Evolutionary conservation across 2,888 invertebrate species (phyloP).

Genomic region (Liopterus haemorrhoidalis): DNA sequence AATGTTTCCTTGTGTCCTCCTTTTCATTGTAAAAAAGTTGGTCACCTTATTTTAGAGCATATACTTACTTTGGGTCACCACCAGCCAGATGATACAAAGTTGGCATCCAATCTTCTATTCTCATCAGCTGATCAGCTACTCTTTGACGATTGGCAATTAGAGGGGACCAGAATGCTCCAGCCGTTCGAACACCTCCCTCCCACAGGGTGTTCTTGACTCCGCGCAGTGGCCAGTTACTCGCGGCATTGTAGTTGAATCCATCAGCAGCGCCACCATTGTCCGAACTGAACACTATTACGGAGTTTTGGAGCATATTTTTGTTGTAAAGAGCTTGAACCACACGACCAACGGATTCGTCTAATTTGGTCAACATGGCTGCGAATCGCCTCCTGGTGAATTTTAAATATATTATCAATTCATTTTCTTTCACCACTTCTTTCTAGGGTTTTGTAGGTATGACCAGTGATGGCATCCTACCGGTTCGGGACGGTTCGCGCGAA

Average conservation of each 20-base stretch:
- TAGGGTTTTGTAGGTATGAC: too few species aligned
- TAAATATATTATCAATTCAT: too few species aligned
- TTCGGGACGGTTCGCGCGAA: too few species aligned
- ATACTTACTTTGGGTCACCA: slow-evolving; percentile 46
- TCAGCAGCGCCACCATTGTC: slow-evolving; percentile 85
- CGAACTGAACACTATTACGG: slow-evolving; percentile 81
- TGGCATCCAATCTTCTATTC: slow-evolving; percentile 85
- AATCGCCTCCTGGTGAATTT: too few species aligned
- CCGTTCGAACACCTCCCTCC: slow-evolving; percentile 88
- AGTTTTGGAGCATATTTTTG: slow-evolving; percentile 66
- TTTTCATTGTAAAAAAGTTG: too few species aligned
- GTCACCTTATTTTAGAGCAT: too few species aligned
- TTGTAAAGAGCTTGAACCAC: slow-evolving; percentile 65
- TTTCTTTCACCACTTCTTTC: too few species aligned
- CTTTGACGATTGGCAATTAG: slow-evolving; percentile 53
- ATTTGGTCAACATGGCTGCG: slow-evolving; percentile 67
- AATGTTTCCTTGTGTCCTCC: too few species aligned
- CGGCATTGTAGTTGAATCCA: slow-evolving; percentile 81
- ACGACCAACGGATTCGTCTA: slow-evolving; percentile 84
- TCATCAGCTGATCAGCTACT: slow-evolving; percentile 65
- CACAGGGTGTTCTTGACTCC: slow-evolving; percentile 88
- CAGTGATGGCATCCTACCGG: too few species aligned
- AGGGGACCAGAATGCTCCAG: slow-evolving; percentile 75
- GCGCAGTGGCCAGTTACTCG: slow-evolving; percentile 75
- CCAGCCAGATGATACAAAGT: slow-evolving; percentile 71